Conservation (phyloP, 2,888 invertebrate species). For the Zeuzera pyrina region DNA sequence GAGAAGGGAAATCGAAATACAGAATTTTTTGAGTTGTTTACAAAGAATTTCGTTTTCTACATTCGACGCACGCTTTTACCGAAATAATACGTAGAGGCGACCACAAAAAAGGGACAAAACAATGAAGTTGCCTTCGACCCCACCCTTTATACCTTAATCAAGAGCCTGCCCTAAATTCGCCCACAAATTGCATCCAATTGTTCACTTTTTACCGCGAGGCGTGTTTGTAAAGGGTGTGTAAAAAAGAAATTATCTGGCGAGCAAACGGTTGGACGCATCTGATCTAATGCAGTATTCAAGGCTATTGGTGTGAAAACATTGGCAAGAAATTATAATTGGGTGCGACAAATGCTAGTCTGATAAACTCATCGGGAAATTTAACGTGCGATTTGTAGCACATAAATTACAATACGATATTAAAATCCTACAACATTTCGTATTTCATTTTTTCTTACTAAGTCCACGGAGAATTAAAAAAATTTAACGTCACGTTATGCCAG, state of each 20-base stretch:
- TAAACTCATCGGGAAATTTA: constrained; percentile 30
- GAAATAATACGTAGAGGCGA: constrained; percentile 37
- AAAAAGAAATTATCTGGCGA: constrained; percentile 43
- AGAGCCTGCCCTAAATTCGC: constrained; percentile 62
- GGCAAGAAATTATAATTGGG: constrained; percentile 35
- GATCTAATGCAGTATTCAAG: constrained; percentile 50
- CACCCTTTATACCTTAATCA: constrained; percentile 56
- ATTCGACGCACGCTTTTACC: constrained; percentile 40
- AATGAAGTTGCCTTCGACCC: constrained; percentile 37
- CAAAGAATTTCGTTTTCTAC: no score
- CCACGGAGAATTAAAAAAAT: not conserved
- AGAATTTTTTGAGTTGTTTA: no score
- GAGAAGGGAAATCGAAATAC: no score
- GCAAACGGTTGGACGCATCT: constrained; percentile 36
- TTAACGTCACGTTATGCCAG: not conserved
- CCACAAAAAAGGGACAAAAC: constrained; percentile 57
- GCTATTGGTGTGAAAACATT: constrained; percentile 51
- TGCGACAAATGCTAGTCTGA: constrained; percentile 22
- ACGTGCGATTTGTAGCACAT: constrained; percentile 26
- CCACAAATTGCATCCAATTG: constrained; percentile 72
- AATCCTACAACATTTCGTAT: not conserved
- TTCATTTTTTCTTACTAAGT: not conserved
- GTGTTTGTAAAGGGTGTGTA: constrained; percentile 46
- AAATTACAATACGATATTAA: no score
- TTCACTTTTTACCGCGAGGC: constrained; percentile 66